These are phyloP conservation scores for Acanthosepion pharaonis DNA, from an alignment of 2,888 invertebrate species.

Conservation along the genomic window DNA sequence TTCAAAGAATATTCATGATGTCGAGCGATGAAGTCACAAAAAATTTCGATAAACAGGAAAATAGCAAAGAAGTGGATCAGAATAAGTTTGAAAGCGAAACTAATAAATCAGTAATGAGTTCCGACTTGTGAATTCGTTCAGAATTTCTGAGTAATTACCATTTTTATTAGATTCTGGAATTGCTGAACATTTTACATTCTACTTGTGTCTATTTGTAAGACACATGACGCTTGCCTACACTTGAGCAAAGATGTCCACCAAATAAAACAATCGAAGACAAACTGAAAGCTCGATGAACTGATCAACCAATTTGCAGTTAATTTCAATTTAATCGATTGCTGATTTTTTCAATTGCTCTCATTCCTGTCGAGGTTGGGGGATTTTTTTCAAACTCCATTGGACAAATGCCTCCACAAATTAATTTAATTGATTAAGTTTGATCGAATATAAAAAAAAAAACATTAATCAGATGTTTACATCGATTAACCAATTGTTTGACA, in stretches of 20 bases:
- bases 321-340: not conserved
- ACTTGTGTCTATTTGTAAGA: not conserved
- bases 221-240: too few species aligned
- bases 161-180: not conserved
- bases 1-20: too few species aligned
- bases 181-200: not conserved
- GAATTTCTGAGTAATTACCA: too few species aligned
- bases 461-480: not conserved
- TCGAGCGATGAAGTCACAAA: too few species aligned
- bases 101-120: too few species aligned
- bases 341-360: not conserved
- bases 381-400: not conserved
- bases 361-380: not conserved
- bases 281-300: not conserved
- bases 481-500: not conserved
- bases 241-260: not conserved
- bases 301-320: not conserved
- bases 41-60: too few species aligned
- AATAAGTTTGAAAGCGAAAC: too few species aligned
- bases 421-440: not conserved
- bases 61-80: too few species aligned
- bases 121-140: too few species aligned
- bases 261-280: not conserved
- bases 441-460: not conserved
- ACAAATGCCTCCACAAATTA: not conserved